Evolutionary conservation across 2,888 invertebrate species (phyloP), one percentile per base, ranked within the genome.

Genomic region (Drosophila merina): DNA sequence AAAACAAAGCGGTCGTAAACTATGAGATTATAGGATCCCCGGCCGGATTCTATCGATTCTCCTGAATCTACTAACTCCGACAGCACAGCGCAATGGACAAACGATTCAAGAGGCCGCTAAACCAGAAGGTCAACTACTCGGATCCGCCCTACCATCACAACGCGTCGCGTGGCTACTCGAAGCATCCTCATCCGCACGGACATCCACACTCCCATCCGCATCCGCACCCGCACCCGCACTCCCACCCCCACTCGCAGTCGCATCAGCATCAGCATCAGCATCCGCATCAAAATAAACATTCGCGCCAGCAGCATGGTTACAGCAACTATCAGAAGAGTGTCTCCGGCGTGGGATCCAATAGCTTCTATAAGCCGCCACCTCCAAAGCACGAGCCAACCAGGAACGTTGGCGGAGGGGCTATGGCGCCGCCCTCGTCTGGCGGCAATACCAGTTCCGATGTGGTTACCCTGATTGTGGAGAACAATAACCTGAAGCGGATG

Each of bases 401-500:
- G 28, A 38, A 44, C 28, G 47, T 55, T 3, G 75, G 72, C 2
- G 76, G 78, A 4, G 57, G 72, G 1, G 75, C 74, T 28, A 36
- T 63, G 36, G 25, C 58, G n/a, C 64, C 44, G 26, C 50, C 70
- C n/a, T 14, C 47, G 3, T 51, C 70, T 10, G 55, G 45, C 36
- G 47, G 57, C 6, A n/a, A 52, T 14, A 26, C 57, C 4, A 70
- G 63, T 44, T 71, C 77, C 2, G 88, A 92, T 66, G 77, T 91
- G 14, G 83, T 91, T 58, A 79, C 89, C 6, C 62, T 91, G 6
- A 75, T 91, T n/a, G 89, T 91, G 56, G 91, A 92, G 72, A 92
- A 91, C 59, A 92, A 92, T 69, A 90, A 91, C 57, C 74, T 92
- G 10, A 96, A 97, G 92, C 95, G 96, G 76, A 94, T 97, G 89